Conservation (phyloP, 2,888 invertebrate genomes). For the Bhutanitis thaidina region DNA sequence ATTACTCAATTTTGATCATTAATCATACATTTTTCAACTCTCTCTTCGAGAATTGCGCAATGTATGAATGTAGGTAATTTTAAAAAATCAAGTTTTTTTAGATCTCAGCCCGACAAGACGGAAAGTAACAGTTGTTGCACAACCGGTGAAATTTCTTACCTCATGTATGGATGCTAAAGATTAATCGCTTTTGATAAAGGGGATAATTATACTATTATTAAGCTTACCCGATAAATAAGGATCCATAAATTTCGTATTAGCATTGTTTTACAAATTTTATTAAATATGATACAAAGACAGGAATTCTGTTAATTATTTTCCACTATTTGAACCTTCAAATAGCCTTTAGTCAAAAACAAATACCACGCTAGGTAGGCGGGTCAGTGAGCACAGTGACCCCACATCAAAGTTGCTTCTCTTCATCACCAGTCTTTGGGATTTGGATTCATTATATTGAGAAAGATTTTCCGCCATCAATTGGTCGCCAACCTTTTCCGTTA, state of each 20-base stretch:
- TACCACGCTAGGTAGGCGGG: too few species aligned
- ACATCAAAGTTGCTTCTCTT: too few species aligned
- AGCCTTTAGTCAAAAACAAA: too few species aligned
- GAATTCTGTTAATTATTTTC: too few species aligned
- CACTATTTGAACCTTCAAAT: too few species aligned
- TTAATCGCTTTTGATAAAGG: slow-evolving; percentile 19
- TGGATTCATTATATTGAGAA: too few species aligned
- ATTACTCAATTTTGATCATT: background rate
- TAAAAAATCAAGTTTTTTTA: slow-evolving; percentile 28
- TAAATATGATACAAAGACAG: too few species aligned
- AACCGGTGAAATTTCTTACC: slow-evolving; percentile 11
- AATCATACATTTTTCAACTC: slow-evolving; percentile 17
- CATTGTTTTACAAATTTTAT: background rate
- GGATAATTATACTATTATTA: slow-evolving; percentile 18
- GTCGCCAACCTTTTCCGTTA: too few species aligned
- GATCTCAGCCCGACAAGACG: slow-evolving; percentile 18
- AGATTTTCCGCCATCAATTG: too few species aligned
- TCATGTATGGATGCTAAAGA: slow-evolving; percentile 12
- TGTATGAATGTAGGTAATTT: slow-evolving; percentile 26
- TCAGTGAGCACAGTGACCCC: too few species aligned
- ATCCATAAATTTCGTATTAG: background rate
- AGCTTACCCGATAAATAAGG: background rate
- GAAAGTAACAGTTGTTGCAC: slow-evolving; percentile 5
- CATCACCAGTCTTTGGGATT: too few species aligned
- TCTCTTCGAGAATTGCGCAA: slow-evolving; percentile 13